Conservation (phyloP, 2,113 vertebrate genomes). For the cattle (Bos taurus) region ARS-UCD2.0 NC_037356.1:49456501-49457000, state of each 20-base stretch:
- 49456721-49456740: accelerated
- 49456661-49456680: not conserved
- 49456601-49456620: not conserved
- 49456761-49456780: accelerated
- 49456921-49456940: accelerated
- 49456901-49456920: accelerated
- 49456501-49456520: not conserved
- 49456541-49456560: accelerated
- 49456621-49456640: accelerated
- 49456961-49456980: accelerated
- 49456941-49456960: accelerated
- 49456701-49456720: not conserved
- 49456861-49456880: accelerated
- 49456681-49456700: accelerated
- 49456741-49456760: not conserved
- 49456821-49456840: not conserved
- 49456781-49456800: not conserved
- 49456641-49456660: not conserved
- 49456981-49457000: not conserved
- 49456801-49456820: not conserved
- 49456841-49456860: accelerated
- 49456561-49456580: not conserved
- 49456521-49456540: accelerated
- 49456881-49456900: not conserved
- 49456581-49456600: accelerated